Base-by-base conservation (phyloP, 2,888 invertebrate genomes). In the Caenorhabditis plicata region DNA sequence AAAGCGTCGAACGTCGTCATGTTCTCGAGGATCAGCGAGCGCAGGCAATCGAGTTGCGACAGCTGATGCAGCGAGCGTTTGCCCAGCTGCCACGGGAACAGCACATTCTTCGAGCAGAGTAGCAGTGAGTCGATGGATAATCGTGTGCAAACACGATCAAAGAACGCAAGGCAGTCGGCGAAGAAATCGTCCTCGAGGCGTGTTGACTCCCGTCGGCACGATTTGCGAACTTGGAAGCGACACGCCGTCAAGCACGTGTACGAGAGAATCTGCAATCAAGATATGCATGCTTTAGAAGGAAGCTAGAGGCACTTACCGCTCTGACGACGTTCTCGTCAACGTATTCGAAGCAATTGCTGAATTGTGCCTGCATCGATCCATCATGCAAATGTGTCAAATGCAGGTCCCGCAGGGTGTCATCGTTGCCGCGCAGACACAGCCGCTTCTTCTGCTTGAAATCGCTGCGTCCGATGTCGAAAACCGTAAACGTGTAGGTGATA, bases 141-240 rank as follows among this genome's bases (percentile, higher is more conserved):
- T 32, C 29, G 19, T 15, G 40, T 32, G 25, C 63, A 67, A 2
- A 50, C 31, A 15, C 45, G 20, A 20, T 56, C 55, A 23, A 38
- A 57, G 42, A 56, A 67, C 26, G 50, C 44, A 4, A 67, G 20
- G 4, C 52, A 56, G 29, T 67, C 55, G 13, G 47, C 47, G 26
- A 67, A 67, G 29, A 60, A 51, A 33, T 67, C 63, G 22, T 67
- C 67, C 17, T 52, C 41, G 23, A 51, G 33, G 3, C 67, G 38
- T 17, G 31, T 36, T 0, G 54, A 57, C 27, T 60, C 58, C 13
- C 11, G 11, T 47, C 38, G 25, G 13, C 67, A 60, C 23, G 55
- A 53, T 32, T 67, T 67, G 8, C 67, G 35, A 8, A 67, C 67
- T 43, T 67, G 60, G 33, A 67, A 63, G 13, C 67, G 53, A 7